phyloP scores from a whole-genome alignment of 2,113 vertebrate species.

The Ramphastos sulfuratus region DNA sequence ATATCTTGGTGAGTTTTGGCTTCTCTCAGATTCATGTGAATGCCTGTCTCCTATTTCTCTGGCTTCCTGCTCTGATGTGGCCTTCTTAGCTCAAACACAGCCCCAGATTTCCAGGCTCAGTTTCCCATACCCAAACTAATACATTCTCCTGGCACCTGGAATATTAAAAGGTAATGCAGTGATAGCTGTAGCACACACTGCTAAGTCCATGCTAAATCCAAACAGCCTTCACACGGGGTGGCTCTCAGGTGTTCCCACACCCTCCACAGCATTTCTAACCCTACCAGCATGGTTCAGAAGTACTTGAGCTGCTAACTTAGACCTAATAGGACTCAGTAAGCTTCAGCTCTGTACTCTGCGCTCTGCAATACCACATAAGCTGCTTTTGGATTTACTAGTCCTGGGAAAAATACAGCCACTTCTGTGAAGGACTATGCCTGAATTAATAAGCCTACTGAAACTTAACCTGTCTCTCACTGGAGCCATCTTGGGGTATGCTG shows the following conservation, averaged over 20 bases:
- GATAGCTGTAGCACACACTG: not conserved
- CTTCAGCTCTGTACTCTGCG: not conserved
- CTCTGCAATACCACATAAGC: not conserved
- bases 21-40: not conserved
- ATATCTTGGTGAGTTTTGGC: not conserved
- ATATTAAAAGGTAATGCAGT: not conserved
- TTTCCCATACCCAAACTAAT: not conserved
- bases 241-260: not conserved
- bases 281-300: not conserved
- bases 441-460: not conserved
- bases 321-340: not conserved
- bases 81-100: not conserved
- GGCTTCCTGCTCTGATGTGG: not conserved
- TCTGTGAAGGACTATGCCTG: not conserved
- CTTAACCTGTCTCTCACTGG: not conserved
- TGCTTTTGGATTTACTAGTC: not conserved
- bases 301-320: not conserved
- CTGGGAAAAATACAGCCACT: not conserved
- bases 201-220: not conserved
- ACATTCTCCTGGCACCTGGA: not conserved
- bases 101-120: not conserved
- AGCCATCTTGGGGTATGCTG: not conserved
- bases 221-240: not conserved
- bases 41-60: not conserved
- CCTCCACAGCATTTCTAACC: not conserved